Conservation (phyloP, 1,140 invertebrate species). For the Ectropis grisescens region DNA sequence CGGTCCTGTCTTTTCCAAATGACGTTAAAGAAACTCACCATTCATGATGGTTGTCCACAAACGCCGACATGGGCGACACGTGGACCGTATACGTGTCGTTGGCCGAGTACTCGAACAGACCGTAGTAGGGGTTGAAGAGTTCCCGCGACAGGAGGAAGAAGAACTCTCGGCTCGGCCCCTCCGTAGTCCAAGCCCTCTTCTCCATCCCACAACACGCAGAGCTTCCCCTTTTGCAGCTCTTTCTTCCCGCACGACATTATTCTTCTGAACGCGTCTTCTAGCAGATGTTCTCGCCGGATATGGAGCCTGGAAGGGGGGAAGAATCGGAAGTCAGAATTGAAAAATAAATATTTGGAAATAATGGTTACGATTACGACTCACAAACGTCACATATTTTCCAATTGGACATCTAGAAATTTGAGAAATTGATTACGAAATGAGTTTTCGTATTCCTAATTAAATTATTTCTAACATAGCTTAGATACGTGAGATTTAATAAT, state of each 20-base stretch:
- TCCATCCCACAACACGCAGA: slow-evolving; percentile 95
- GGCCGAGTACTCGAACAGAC: slow-evolving; percentile 97
- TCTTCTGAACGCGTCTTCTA: slow-evolving; percentile 96
- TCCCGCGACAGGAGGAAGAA: slow-evolving; percentile 97
- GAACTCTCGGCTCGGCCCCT: slow-evolving; percentile 95
- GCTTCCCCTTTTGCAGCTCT: slow-evolving; percentile 93
- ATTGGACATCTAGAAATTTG: too few relatives aligned
- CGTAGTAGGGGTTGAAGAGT: slow-evolving; percentile 98
- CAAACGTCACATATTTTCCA: too few relatives aligned
- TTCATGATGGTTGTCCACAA: slow-evolving; percentile 98
- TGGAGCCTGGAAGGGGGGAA: slow-evolving; percentile 78
- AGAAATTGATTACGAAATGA: too few relatives aligned
- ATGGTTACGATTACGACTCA: too few relatives aligned
- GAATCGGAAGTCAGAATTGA: not conserved
- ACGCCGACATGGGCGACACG: slow-evolving; percentile 96
- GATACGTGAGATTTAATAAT: too few relatives aligned
- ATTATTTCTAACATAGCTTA: too few relatives aligned
- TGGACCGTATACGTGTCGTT: slow-evolving; percentile 98
- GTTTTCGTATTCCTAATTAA: too few relatives aligned
- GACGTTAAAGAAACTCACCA: slow-evolving; percentile 87
- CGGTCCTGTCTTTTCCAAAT: too few relatives aligned
- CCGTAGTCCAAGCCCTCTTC: slow-evolving; percentile 98
- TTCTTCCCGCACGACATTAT: slow-evolving; percentile 97
- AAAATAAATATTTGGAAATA: too few relatives aligned
- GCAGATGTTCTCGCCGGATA: slow-evolving; percentile 91